These are phyloP conservation scores for Camptogramma bilineatum DNA, from an alignment of 2,888 invertebrate species.

Conservation along the genomic window DNA sequence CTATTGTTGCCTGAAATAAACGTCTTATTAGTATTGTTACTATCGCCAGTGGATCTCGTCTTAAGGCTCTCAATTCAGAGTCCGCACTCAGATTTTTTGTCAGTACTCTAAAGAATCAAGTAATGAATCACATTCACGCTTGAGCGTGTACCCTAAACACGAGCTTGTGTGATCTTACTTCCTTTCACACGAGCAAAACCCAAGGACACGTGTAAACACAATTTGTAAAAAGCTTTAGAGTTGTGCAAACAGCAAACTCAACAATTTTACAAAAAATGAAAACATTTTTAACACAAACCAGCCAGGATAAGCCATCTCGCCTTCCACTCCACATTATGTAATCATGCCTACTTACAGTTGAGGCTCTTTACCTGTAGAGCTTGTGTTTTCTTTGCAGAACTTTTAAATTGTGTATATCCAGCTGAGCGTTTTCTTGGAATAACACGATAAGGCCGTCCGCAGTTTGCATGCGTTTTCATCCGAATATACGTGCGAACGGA, in stretches of 20 bases:
- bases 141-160: too few relatives aligned
- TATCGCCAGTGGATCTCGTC: too few relatives aligned
- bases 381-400: neutral
- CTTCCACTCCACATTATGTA: conserved; percentile 2
- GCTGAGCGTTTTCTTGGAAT: neutral
- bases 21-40: too few relatives aligned
- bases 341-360: conserved; percentile 1
- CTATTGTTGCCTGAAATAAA: too few relatives aligned
- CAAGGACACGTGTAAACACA: neutral
- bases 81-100: too few relatives aligned
- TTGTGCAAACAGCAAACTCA: neutral
- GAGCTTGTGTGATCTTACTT: too few relatives aligned
- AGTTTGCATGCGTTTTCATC: too few relatives aligned
- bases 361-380: conserved; percentile 1
- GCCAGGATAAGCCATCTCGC: neutral
- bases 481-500: too few relatives aligned
- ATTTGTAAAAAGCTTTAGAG: neutral
- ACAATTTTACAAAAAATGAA: neutral
- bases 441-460: too few relatives aligned
- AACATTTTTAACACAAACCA: neutral
- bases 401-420: neutral
- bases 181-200: neutral
- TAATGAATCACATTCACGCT: too few relatives aligned
- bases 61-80: too few relatives aligned
- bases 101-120: too few relatives aligned